Conservation (phyloP, 2,888 invertebrate species). For the Chorisops tibialis region DNA sequence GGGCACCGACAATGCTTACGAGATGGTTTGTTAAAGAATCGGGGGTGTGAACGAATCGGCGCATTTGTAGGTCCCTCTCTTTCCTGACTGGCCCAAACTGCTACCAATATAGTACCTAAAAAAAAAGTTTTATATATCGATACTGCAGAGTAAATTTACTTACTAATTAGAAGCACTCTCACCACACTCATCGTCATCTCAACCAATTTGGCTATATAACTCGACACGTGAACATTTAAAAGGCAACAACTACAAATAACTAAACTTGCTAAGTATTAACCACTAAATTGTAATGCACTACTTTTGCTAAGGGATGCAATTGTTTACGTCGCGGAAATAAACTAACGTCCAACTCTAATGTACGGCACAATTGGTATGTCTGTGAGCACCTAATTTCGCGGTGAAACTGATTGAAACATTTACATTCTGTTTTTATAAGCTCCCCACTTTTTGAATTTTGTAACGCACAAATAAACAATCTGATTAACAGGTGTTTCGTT, state of each 20-base stretch:
- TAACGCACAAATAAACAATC: no score
- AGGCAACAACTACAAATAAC: background rate
- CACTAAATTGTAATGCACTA: background rate
- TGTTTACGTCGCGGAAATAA: no score
- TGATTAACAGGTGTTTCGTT: no score
- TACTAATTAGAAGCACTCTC: constrained; percentile 10
- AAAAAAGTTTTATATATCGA: background rate
- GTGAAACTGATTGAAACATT: constrained; percentile 21
- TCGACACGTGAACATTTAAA: constrained; percentile 16
- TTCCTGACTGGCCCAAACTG: background rate
- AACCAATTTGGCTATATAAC: background rate
- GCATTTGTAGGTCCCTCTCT: background rate
- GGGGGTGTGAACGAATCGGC: background rate
- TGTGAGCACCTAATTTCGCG: background rate
- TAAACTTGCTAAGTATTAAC: background rate
- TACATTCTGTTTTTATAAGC: constrained; percentile 21
- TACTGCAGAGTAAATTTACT: background rate
- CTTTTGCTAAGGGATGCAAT: no score
- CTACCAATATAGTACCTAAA: constrained; percentile 8
- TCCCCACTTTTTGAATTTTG: background rate
- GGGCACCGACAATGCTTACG: background rate
- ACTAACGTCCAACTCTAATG: background rate
- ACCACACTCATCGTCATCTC: constrained; percentile 11
- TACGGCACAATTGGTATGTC: constrained; percentile 2
- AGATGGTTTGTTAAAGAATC: constrained; percentile 7